Conservation (phyloP, 37 sponge, comb jelly and placozoan genomes). For the Aphrocallistes beatrix region DNA sequence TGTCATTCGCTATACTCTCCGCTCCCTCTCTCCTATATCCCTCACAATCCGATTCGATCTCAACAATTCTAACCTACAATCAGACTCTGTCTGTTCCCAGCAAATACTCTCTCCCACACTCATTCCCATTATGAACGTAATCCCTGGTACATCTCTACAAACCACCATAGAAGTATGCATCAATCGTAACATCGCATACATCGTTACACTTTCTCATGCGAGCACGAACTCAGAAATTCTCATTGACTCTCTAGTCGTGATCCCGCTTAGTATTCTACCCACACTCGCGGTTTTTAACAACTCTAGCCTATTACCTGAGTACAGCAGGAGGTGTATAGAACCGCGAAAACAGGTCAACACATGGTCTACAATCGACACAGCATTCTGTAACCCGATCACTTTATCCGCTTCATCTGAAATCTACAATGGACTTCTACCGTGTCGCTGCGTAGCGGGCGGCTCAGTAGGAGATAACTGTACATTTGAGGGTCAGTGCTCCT, state of each 20-base stretch:
- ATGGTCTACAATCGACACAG: neutral
- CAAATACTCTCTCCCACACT: neutral
- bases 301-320: neutral
- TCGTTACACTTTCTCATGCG: neutral
- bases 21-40: neutral
- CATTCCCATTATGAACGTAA: neutral
- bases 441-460: neutral
- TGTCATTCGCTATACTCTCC: neutral
- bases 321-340: neutral
- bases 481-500: neutral
- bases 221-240: neutral
- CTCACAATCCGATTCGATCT: neutral
- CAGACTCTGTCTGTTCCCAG: neutral
- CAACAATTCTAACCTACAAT: neutral
- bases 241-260: conserved; percentile 59
- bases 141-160: neutral
- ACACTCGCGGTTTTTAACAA: conserved; percentile 16
- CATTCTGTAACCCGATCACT: conserved; percentile 8
- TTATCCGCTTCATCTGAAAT: neutral
- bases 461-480: neutral
- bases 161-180: neutral
- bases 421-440: neutral
- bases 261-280: conserved; percentile 14
- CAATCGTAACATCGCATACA: neutral
- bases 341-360: conserved; percentile 9